These are phyloP conservation scores for Andinoacara biseriatus DNA, from an alignment of 2,113 vertebrate genomes.

Conservation along the genomic window DNA sequence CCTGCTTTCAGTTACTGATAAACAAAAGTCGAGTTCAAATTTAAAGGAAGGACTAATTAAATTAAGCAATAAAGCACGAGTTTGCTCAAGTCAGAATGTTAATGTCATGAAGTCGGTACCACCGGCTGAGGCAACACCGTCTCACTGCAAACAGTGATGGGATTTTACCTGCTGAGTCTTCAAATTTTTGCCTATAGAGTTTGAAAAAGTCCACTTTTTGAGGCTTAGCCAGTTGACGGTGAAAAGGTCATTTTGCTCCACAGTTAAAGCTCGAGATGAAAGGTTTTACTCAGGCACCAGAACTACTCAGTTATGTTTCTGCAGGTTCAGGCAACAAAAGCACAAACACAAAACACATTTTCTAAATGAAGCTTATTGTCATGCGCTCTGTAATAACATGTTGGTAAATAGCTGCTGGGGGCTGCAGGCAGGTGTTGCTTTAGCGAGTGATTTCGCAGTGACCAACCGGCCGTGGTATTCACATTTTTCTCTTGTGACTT, in stretches of 20 bases:
- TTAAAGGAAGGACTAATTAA: conserved; percentile 1
- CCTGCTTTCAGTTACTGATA: conserved; percentile 17
- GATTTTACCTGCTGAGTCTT: background rate
- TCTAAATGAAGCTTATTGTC: background rate
- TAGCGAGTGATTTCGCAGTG: background rate
- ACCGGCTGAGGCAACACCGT: background rate
- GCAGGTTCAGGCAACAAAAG: background rate
- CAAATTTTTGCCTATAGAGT: background rate
- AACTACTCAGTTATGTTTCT: background rate
- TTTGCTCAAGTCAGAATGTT: background rate
- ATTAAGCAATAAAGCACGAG: background rate
- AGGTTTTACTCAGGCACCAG: background rate
- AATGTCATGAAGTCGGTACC: background rate
- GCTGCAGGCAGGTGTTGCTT: background rate
- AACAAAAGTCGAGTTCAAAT: background rate
- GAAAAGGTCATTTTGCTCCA: background rate
- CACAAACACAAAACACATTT: background rate
- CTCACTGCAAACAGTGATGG: background rate
- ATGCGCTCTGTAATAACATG: background rate
- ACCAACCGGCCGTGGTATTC: background rate
- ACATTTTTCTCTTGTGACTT: background rate
- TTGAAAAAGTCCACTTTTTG: background rate
- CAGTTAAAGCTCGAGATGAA: too few species aligned
- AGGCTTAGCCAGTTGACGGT: background rate
- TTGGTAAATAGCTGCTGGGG: background rate